A percentile compares a stretch with the other conserved stretches of the same genome.
phyloP scores from a whole-genome alignment of 2,797 vertebrate genomes.

The Mus minutoides region DNA sequence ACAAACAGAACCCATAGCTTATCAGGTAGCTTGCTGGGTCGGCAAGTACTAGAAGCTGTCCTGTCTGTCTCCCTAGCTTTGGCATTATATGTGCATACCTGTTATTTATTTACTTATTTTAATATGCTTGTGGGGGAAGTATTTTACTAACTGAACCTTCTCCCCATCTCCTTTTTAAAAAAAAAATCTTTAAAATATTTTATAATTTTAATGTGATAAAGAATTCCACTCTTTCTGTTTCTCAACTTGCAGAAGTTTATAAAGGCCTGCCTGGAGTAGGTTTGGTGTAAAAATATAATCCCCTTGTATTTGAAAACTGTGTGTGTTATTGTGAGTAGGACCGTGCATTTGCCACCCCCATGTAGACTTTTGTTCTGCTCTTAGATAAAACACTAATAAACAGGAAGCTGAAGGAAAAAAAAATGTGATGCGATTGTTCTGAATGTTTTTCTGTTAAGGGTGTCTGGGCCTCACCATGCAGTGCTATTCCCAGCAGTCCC shows the following conservation, averaged over 20 bases:
- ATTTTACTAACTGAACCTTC: background rate
- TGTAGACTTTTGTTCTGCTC: conserved; percentile 76
- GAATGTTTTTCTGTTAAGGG: conserved; percentile 71
- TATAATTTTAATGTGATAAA: background rate
- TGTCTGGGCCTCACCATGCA: fast-evolving
- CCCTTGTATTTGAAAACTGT: background rate
- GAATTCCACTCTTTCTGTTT: background rate
- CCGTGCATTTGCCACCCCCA: background rate
- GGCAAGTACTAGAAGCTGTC: background rate
- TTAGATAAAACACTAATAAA: conserved; percentile 82
- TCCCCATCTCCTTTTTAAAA: background rate
- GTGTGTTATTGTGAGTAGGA: background rate
- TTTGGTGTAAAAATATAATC: background rate
- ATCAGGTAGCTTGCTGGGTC: background rate
- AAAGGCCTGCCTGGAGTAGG: background rate
- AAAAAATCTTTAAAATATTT: background rate
- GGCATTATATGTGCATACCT: background rate
- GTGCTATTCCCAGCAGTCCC: conserved; percentile 61
- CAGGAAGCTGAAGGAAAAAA: conserved; percentile 76
- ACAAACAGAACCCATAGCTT: background rate
- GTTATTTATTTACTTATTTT: background rate
- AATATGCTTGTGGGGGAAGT: background rate
- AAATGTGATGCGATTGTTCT: conserved; percentile 74
- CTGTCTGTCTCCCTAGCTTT: too few relatives aligned
- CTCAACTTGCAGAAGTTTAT: background rate